phyloP scores from a whole-genome alignment of 2,113 vertebrate genomes.

The Dolichallabes microphthalmus region DNA sequence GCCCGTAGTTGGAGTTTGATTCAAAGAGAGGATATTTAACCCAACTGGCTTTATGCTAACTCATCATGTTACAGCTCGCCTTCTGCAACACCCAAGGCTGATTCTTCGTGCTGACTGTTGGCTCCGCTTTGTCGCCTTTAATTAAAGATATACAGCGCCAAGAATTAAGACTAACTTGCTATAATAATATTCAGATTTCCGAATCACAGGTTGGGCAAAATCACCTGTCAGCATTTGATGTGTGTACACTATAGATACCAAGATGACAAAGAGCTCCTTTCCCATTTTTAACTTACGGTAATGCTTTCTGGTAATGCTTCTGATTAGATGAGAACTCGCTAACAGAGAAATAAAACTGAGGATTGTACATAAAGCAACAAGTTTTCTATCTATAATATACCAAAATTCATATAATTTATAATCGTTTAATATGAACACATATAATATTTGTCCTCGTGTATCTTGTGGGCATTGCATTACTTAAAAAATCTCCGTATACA shows the following conservation, averaged over 20 bases:
- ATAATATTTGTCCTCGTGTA: slow-evolving; percentile 41
- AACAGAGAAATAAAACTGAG: slow-evolving; percentile 6
- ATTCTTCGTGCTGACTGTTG: background rate
- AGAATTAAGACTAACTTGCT: background rate
- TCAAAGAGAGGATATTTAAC: background rate
- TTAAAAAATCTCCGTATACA: slow-evolving; percentile 27
- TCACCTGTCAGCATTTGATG: background rate
- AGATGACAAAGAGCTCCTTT: background rate
- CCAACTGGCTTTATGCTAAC: slow-evolving; percentile 4
- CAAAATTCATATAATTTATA: background rate
- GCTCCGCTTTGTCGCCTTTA: background rate
- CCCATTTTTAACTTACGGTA: background rate
- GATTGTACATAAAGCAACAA: background rate
- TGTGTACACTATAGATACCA: background rate
- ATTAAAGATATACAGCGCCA: background rate
- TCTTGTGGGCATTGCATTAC: slow-evolving; percentile 31
- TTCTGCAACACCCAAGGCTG: background rate
- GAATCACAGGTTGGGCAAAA: background rate
- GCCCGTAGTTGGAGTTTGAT: background rate
- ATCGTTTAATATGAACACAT: slow-evolving; percentile 12
- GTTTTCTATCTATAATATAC: background rate
- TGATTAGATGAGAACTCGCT: background rate
- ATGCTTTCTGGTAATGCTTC: background rate
- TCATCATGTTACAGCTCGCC: background rate
- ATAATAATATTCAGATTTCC: background rate